Evolutionary conservation across 2,113 vertebrate genomes (phyloP), one percentile per base, ranked within the genome.

Genomic region (Anolis sagrei): DNA sequence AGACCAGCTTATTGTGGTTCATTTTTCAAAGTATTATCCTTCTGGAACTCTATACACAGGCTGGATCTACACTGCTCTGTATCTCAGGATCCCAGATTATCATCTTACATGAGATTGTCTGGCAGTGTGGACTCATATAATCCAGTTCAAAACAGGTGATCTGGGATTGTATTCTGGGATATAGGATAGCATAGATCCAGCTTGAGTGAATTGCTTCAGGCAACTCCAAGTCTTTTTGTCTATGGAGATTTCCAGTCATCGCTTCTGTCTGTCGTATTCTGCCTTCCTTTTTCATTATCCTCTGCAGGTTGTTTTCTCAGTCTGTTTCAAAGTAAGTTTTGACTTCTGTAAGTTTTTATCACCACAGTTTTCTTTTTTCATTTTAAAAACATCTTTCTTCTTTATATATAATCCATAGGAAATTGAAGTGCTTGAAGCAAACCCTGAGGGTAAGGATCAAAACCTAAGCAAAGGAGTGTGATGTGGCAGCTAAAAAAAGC

Each of bases 351-450:
- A 4, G 58, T 87, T 79, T 23, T 39, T 68, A 76, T n/a, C 70
- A 51, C 29, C 8, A 79, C 88, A 36, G n/a, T 75, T 62, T 69
- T 64, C 16, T 72, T 77, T 11, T 1, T 7, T 49, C 7, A 49
- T 44, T 54, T 82, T 90, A 51, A 49, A 79, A 79, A 79, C 1
- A 64, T 0, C 4, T 16, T 34, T 18, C 32, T 51, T 51, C n/a
- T 68, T 69, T 77, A 25, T 81, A 69, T 27, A 81, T 51, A 69
- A 81, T 81, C 39, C 9, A 32, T 19, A 44, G 49, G 25, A 6
- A 18, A 88, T 78, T 18, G 29, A 76, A 61, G 2, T 74, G 19
- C 36, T 88, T 66, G 77, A 93, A 94, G 92, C 66, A 92, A 82
- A 88, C 75, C 82, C 86, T 39, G 66, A 72, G 25, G 7, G 27